A percentile compares a stretch with the other conserved stretches of the same genome.
phyloP scores from a whole-genome alignment of 2,888 invertebrate species.

The Volucella inanis region DNA sequence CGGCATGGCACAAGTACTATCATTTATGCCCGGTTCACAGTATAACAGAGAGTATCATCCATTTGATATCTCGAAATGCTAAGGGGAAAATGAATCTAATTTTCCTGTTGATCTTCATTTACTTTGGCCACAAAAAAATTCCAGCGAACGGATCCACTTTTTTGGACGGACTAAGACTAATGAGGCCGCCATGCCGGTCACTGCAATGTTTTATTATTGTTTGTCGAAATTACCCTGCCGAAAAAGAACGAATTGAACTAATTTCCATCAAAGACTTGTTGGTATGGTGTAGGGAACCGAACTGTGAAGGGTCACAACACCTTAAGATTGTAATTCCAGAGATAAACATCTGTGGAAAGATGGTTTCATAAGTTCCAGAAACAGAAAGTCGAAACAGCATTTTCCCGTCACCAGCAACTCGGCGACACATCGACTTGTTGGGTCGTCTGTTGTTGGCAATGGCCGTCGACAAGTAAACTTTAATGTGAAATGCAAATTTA shows the following conservation, averaged over 20 bases:
- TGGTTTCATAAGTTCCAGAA: conserved; percentile 47
- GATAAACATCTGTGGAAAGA: conserved; percentile 40
- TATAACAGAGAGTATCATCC: conserved; percentile 21
- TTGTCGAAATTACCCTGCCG: conserved; percentile 48
- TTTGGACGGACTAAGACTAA: conserved; percentile 32
- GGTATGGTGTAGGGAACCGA: conserved; percentile 1
- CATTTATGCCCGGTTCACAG: conserved; percentile 14
- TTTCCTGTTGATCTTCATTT: conserved; percentile 70
- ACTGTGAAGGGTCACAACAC: neutral
- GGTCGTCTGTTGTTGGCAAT: too few species aligned
- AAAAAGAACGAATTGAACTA: conserved; percentile 47
- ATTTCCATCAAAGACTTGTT: conserved; percentile 60
- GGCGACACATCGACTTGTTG: neutral
- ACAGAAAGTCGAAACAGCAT: neutral
- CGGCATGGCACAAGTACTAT: conserved; percentile 59
- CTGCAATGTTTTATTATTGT: conserved; percentile 67
- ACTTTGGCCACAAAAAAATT: conserved; percentile 29
- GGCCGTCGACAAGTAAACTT: conserved; percentile 15
- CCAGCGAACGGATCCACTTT: conserved; percentile 39
- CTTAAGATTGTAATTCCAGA: conserved; percentile 48
- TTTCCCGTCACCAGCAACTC: neutral
- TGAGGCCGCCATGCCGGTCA: conserved; percentile 46
- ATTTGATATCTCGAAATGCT: conserved; percentile 9
- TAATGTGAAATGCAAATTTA: conserved; percentile 73
- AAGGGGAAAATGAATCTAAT: conserved; percentile 55